Base-by-base conservation (phyloP, 2,113 vertebrate genomes). In the Malurus elegans region DNA sequence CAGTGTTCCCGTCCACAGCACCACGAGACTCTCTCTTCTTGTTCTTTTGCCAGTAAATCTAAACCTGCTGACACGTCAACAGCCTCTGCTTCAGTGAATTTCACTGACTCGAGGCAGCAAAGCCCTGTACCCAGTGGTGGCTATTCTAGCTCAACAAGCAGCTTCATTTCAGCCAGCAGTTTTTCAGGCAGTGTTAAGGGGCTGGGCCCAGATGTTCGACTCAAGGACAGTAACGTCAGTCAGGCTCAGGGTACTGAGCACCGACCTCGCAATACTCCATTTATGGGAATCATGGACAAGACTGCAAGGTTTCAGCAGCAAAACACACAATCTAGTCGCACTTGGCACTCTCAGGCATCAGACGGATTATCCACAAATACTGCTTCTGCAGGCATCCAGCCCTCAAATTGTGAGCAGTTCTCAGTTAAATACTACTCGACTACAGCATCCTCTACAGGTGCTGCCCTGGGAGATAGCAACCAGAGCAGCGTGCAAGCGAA, bases 281-380 rank as follows among this genome's bases (percentile, higher is more conserved):
- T 99, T 75, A 99, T 99, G 99, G 99, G 99, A 24, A 97, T 99
- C 94, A 99, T 96, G 89, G 99, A 99, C 95, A 99, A 99, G 97
- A 99, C 98, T 0, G 99, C 98, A 0, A 97, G 99, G 86, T 99
- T 98, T 83, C 98, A 99, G 71, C 98, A 97, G 88, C 98, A 98
- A 14, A 97, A 85, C 19, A 71, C 88, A 20, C 97, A 93, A 1
- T 66, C 97, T 5, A 72, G 74, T 76, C 98, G 99, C 66, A 90
- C 97, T 56, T 99, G 99, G 99, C 97, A 99, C 75, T 96, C 98
- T 71, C 98, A 98, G 82, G 97, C 96, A 29, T 47, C 97, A 0
- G 99, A 99, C 23, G 98, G 96, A 10, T 93, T 98, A 9, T 38
- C 98, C 66, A 74, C 97, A 45, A 97, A 94, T 45, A 34, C 75